A percentile compares a stretch with the other conserved stretches of the same genome.
These are phyloP conservation scores for Motacilla tschutschensis DNA, from an alignment of 2,113 vertebrate genomes.

Conservation along the genomic window DNA sequence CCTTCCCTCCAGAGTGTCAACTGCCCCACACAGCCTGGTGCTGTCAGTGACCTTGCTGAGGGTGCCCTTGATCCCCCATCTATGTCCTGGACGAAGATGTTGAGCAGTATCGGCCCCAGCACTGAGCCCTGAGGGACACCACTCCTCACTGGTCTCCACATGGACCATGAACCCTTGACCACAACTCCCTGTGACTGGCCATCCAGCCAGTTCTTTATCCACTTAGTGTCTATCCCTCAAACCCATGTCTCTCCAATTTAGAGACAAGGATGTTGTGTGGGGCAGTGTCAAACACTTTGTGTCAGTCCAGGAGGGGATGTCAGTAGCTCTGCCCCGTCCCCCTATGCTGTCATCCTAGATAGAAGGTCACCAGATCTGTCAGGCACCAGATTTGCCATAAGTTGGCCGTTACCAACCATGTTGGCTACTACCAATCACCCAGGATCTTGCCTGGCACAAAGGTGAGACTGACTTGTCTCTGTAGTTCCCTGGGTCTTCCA, in stretches of 20 bases:
- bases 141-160: neutral
- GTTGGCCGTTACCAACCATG: neutral
- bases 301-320: neutral
- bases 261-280: neutral
- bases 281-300: neutral
- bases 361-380: neutral
- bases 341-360: accelerated
- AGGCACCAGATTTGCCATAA: neutral
- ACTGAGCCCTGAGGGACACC: neutral
- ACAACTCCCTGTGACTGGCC: neutral
- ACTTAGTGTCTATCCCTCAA: neutral
- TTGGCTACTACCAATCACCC: neutral
- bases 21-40: neutral
- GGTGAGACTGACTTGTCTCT: accelerated
- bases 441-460: neutral
- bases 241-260: neutral
- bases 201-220: neutral
- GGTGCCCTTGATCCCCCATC: neutral
- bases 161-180: neutral
- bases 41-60: neutral
- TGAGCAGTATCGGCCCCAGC: neutral
- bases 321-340: neutral
- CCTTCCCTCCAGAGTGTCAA: neutral
- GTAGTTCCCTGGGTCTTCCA: neutral
- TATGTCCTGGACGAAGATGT: neutral